Conservation (phyloP, 2,888 invertebrate species). For the Hemaris fuciformis region DNA sequence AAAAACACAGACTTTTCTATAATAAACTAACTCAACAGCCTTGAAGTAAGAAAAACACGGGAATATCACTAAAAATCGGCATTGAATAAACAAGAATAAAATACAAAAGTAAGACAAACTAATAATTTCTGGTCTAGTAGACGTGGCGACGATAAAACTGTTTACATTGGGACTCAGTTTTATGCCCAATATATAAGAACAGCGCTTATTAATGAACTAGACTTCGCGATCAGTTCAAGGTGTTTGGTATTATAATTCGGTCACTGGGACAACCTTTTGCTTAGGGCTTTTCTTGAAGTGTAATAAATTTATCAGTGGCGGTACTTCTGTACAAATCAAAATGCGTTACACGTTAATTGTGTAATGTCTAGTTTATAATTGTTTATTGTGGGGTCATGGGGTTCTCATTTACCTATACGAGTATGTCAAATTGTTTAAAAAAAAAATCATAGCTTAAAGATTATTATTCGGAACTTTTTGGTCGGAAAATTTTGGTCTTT, state of each 20-base stretch:
- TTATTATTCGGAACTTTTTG: too few relatives aligned
- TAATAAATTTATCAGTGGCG: too few relatives aligned
- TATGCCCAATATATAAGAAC: slow-evolving; percentile 28
- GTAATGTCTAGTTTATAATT: too few relatives aligned
- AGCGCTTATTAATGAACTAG: slow-evolving; percentile 24
- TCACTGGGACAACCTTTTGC: neutral
- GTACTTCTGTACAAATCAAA: too few relatives aligned
- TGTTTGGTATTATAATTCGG: neutral
- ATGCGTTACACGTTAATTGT: too few relatives aligned
- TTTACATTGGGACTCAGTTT: slow-evolving; percentile 34
- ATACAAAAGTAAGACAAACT: slow-evolving; percentile 17
- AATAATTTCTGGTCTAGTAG: slow-evolving; percentile 29
- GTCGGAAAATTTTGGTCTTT: too few relatives aligned
- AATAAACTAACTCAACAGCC: too few relatives aligned
- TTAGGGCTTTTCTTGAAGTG: neutral
- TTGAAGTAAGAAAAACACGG: neutral
- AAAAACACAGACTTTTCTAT: too few relatives aligned
- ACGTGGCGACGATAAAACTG: slow-evolving; percentile 36
- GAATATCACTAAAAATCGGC: neutral
- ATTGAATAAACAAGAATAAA: neutral
- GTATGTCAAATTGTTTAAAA: too few relatives aligned
- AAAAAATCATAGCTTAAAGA: too few relatives aligned
- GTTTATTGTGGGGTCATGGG: too few relatives aligned
- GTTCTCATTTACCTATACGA: too few relatives aligned
- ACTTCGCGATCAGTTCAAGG: neutral